phyloP scores from a whole-genome alignment of 1,140 invertebrate genomes.

The Ceratosolen solmsi region DNA sequence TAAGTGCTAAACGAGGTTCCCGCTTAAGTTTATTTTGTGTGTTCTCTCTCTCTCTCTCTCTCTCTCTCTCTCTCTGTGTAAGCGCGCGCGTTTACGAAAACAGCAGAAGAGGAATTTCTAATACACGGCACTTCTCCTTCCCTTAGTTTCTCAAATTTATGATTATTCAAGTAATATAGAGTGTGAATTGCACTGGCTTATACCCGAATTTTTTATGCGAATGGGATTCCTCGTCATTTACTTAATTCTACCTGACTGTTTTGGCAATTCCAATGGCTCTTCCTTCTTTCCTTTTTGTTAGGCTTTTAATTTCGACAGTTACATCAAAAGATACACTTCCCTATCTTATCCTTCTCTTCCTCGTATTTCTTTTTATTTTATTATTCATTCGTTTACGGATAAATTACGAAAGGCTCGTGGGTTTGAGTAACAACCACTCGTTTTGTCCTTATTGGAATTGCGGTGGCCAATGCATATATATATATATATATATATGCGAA shows the following conservation, averaged over 20 bases:
- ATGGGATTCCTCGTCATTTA: neutral
- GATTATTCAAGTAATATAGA: conserved; percentile 7
- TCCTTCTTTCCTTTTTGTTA: neutral
- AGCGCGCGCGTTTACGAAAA: neutral
- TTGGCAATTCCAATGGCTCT: neutral
- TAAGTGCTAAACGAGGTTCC: conserved; percentile 18
- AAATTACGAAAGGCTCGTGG: neutral
- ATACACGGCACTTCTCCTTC: neutral
- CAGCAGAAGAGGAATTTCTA: neutral
- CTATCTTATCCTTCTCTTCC: neutral
- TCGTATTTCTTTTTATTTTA: neutral
- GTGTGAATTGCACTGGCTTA: conserved; percentile 17
- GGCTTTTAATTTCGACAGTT: conserved; percentile 18
- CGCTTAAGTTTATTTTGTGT: conserved; percentile 27
- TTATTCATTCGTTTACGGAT: neutral
- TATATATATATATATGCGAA: neutral
- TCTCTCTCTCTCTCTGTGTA: neutral
- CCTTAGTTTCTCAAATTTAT: conserved; percentile 5
- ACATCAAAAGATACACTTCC: neutral
- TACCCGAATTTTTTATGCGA: conserved; percentile 14
- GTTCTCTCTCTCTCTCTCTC: conserved; percentile 16
- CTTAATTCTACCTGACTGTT: neutral
- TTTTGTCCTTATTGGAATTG: neutral
- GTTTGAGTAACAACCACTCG: neutral
- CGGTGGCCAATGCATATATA: neutral